Evolutionary conservation across 2,113 vertebrate genomes (phyloP), one percentile per base, ranked within the genome.

Genomic region (Chionomys nivalis): DNA sequence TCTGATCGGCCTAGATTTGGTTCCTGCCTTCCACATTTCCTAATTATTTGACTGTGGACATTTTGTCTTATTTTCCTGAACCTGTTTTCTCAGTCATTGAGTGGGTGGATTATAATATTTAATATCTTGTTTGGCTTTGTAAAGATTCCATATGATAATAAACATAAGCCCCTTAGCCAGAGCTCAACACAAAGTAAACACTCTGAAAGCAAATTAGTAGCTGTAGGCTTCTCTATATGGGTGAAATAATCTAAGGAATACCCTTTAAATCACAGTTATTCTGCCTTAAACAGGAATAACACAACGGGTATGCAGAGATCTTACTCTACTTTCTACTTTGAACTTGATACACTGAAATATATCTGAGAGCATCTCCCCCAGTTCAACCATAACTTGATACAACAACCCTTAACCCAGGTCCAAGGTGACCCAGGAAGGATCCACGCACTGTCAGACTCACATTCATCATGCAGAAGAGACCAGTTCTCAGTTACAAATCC

Each of bases 381-480:
- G 78, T 86, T 75, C 13, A 87, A 65, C 42, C 33, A 28, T 78
- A 82, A 89, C 63, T 63, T 90, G 31, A 17, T 79, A 63, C 24
- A 70, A 44, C 5, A 58, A 47, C 65, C 4, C 13, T 68, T 44
- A 9, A 16, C 36, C 47, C 52, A 58, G 14, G 44, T 93, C 58
- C 13, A 61, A 31, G 63, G 49, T 42, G 75, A 87, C 44, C 4
- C 72, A 94, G 42, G 39, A 94, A 72, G 87, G 72, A 91, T 93
- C 89, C 77, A 31, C 55, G 28, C 72, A 39, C 24, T 81, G 1
- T 13, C 7, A 93, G 58, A 36, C 1, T 55, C 7, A 96, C 85
- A 94, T 96, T 98, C 96, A 97, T 98, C 96, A 96, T 93, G 95
- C 97, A 96, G 70, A 97, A 94, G 75, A 49, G 58, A 79, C 52